Evolutionary conservation across 2,888 invertebrate species (phyloP).

Genomic region (Eudasyphora cyanicolor): DNA sequence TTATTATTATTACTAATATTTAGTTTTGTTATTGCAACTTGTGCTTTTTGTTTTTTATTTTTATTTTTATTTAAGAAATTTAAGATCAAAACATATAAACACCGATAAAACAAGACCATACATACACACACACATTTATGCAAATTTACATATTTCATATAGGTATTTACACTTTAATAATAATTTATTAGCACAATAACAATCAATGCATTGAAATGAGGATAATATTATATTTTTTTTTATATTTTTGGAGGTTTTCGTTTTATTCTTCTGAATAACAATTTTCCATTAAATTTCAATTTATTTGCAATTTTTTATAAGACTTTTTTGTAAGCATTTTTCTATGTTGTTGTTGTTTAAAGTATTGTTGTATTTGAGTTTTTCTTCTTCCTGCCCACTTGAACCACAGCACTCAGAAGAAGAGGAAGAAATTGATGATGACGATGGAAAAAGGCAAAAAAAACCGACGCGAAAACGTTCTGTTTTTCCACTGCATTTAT

Average conservation of each 20-base stretch:
- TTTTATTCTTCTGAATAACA: neutral
- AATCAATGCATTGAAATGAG: neutral
- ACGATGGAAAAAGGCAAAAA: neutral
- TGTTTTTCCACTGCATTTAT: too few relatives aligned
- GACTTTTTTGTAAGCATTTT: neutral
- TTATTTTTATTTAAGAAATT: too few relatives aligned
- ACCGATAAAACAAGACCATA: too few relatives aligned
- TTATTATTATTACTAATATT: too few relatives aligned
- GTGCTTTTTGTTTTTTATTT: too few relatives aligned
- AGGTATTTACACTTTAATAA: neutral
- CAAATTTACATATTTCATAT: constrained; percentile 18
- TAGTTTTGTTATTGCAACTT: too few relatives aligned
- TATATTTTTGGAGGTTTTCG: neutral
- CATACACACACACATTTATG: constrained; percentile 23
- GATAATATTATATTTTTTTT: neutral
- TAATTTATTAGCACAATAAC: neutral
- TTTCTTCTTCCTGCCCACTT: neutral
- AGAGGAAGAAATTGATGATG: too few relatives aligned
- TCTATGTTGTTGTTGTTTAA: neutral
- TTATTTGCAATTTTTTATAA: neutral
- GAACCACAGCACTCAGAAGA: neutral
- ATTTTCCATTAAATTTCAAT: constrained; percentile 1
- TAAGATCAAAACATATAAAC: neutral
- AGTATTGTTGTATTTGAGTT: constrained; percentile 8
- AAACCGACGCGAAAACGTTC: constrained; percentile 29